Evolutionary conservation across 2,888 invertebrate species (phyloP).

Genomic region (Caenorhabditis sinica): DNA sequence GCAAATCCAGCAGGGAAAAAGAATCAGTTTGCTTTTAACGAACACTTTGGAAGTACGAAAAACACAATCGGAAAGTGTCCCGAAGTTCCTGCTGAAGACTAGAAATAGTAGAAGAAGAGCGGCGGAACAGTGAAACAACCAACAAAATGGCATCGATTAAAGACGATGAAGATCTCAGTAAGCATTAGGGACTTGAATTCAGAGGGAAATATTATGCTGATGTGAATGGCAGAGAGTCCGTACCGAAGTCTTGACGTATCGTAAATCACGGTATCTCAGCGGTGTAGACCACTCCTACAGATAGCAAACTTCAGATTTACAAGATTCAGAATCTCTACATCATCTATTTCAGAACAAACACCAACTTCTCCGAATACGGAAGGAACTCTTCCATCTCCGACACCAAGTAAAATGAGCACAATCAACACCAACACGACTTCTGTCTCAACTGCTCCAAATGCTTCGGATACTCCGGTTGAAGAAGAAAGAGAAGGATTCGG

Average conservation of each 20-base stretch:
- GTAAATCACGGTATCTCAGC: too few relatives aligned
- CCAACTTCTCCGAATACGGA: not conserved
- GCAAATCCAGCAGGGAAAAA: too few relatives aligned
- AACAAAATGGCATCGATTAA: constrained; percentile 39
- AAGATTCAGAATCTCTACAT: too few relatives aligned
- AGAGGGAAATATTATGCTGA: not conserved
- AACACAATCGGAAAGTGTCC: too few relatives aligned
- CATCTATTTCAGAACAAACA: constrained; percentile 13
- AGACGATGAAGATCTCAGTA: constrained; percentile 27
- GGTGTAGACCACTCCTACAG: too few relatives aligned
- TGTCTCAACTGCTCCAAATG: not conserved
- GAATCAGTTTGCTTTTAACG: too few relatives aligned
- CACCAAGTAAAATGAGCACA: constrained; percentile 15
- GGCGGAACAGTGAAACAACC: constrained; percentile 15
- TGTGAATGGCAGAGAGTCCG: too few relatives aligned
- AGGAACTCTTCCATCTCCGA: not conserved
- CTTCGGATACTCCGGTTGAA: not conserved
- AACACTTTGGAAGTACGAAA: too few relatives aligned
- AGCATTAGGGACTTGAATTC: not conserved
- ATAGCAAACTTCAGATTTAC: too few relatives aligned
- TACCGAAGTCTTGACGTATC: too few relatives aligned
- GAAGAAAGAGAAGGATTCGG: constrained; percentile 56
- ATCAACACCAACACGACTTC: constrained; percentile 8
- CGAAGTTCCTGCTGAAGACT: too few relatives aligned
- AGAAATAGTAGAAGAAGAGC: too few relatives aligned